Percentiles rank a stretch among this genome's conserved stretches.
These are phyloP conservation scores for Drosophila pseudotalamancana DNA, from an alignment of 2,888 invertebrate genomes.

Conservation along the genomic window DNA sequence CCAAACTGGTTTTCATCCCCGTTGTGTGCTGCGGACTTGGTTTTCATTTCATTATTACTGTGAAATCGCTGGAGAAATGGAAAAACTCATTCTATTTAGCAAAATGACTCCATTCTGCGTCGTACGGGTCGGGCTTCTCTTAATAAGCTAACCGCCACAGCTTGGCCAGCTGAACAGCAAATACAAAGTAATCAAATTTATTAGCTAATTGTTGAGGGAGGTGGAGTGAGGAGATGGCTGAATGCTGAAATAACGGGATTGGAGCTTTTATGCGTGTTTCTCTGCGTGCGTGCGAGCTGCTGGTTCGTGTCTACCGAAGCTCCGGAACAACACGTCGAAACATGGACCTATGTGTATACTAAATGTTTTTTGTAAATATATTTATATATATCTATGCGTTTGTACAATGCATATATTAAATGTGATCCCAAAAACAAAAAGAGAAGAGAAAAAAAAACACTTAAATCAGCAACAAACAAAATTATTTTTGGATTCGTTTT, in stretches of 20 bases:
- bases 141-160: conserved; percentile 4
- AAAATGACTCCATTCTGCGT: conserved; percentile 12
- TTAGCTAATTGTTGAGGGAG: conserved; percentile 38
- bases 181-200: conserved; percentile 52
- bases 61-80: conserved; percentile 49
- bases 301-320: conserved; percentile 54
- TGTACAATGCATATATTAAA: conserved; percentile 13
- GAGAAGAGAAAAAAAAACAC: neutral
- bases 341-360: conserved; percentile 36
- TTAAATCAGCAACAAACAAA: conserved; percentile 20
- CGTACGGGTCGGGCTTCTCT: neutral
- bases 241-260: conserved; percentile 36
- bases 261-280: no score
- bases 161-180: conserved; percentile 9
- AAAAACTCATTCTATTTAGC: conserved; percentile 22
- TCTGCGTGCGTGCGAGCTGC: conserved; percentile 55
- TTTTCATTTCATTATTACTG: conserved; percentile 68
- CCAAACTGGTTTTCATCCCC: conserved; percentile 72
- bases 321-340: conserved; percentile 50
- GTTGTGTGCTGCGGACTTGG: conserved; percentile 53
- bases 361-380: conserved; percentile 9
- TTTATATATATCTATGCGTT: conserved; percentile 5
- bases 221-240: neutral
- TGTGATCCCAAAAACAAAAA: conserved; percentile 40
- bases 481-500: conserved; percentile 51